Conservation (phyloP, 2,888 invertebrate species). For the Deilephila porcellus region DNA sequence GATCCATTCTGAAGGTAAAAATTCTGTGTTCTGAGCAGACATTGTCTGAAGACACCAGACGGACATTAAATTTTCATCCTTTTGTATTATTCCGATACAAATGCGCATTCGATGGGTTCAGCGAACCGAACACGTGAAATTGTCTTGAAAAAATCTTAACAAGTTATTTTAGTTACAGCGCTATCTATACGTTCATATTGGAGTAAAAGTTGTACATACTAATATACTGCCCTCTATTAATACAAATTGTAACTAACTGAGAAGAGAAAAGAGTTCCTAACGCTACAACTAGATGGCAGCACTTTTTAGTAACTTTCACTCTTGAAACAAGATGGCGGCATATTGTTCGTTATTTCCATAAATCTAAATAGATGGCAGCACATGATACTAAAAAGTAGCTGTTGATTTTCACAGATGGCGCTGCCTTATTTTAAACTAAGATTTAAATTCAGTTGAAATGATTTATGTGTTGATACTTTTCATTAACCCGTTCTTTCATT, state of each 20-base stretch:
- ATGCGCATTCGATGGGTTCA: background rate
- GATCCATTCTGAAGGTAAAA: background rate
- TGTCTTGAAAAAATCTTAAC: background rate
- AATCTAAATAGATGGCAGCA: background rate
- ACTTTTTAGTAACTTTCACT: background rate
- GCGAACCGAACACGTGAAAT: background rate
- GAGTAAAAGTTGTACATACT: background rate
- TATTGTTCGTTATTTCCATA: background rate
- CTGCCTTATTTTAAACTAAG: background rate
- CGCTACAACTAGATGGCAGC: conserved; percentile 3
- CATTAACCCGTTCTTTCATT: conserved; percentile 23
- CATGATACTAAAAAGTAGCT: background rate
- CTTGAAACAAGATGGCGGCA: background rate
- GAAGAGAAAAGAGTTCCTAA: background rate
- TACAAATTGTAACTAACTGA: background rate
- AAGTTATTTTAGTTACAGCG: background rate
- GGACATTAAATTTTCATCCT: background rate
- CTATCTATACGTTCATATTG: background rate
- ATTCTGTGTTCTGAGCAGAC: background rate
- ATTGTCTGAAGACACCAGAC: background rate
- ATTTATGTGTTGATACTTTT: conserved; percentile 21
- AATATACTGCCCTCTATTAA: background rate
- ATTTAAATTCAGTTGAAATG: background rate
- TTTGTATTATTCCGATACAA: conserved; percentile 15
- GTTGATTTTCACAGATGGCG: background rate